Conservation (phyloP, 2,888 invertebrate genomes). For the Eupithecia subumbrata region DNA sequence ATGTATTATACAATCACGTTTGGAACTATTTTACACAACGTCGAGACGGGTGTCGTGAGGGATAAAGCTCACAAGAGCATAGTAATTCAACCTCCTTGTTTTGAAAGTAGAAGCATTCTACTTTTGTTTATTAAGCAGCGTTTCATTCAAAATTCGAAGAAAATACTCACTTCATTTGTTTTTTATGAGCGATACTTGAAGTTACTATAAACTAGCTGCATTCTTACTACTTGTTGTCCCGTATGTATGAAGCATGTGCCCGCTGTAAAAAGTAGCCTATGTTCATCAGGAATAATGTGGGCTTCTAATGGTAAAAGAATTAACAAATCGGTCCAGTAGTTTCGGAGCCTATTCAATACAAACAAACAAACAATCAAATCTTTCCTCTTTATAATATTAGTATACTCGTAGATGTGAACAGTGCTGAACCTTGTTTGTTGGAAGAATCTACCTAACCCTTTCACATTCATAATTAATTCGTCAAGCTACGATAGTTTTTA, state of each 20-base stretch:
- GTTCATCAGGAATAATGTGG: too few relatives aligned
- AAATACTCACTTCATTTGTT: background rate
- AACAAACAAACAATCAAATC: too few relatives aligned
- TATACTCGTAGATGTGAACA: too few relatives aligned
- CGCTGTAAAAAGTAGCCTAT: too few relatives aligned
- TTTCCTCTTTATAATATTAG: too few relatives aligned
- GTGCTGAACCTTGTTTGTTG: too few relatives aligned
- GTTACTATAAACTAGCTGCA: too few relatives aligned
- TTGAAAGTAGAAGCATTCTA: background rate
- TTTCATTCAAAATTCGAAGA: background rate
- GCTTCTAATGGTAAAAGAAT: too few relatives aligned
- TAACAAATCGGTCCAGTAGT: too few relatives aligned
- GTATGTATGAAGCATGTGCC: too few relatives aligned
- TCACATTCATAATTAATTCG: background rate
- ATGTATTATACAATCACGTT: conserved; percentile 21
- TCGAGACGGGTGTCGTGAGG: background rate
- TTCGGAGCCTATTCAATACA: too few relatives aligned
- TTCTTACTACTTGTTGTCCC: too few relatives aligned
- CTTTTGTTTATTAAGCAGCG: background rate
- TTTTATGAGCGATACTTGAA: background rate
- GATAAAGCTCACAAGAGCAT: background rate
- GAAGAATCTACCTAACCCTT: background rate
- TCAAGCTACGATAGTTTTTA: background rate
- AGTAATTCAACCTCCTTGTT: background rate
- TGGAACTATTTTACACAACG: conserved; percentile 6